A percentile compares a stretch with the other conserved stretches of the same genome.
Conservation (phyloP, 2,888 invertebrate genomes). For the Caenorhabditis sp. region DNA sequence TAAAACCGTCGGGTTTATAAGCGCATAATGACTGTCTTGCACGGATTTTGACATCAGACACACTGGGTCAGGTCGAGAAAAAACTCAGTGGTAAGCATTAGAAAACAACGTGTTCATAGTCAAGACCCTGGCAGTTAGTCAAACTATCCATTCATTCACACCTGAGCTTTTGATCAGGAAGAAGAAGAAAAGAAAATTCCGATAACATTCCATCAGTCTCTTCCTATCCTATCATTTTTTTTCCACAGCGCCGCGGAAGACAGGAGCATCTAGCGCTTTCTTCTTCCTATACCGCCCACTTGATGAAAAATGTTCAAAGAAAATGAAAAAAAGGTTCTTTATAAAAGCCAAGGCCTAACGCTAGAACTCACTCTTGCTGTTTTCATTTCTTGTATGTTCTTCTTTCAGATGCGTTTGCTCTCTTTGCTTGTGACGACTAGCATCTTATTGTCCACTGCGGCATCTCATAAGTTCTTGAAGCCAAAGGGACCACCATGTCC, state of each 20-base stretch:
- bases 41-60: constrained; percentile 24
- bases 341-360: constrained; percentile 36
- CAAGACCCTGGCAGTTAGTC: neutral
- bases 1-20: constrained; percentile 45
- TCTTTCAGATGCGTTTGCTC: constrained; percentile 53
- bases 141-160: too few species aligned
- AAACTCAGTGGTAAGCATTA: neutral
- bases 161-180: constrained; percentile 1
- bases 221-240: neutral
- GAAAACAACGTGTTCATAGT: neutral
- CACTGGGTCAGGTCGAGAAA: constrained; percentile 24
- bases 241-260: neutral
- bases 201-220: neutral
- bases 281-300: constrained; percentile 34
- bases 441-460: constrained; percentile 5
- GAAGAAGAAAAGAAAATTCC: neutral
- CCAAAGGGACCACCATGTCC: constrained; percentile 42
- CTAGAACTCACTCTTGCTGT: neutral
- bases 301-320: neutral
- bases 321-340: constrained; percentile 19
- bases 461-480: neutral
- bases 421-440: constrained; percentile 34
- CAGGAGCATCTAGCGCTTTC: constrained; percentile 7
- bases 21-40: constrained; percentile 47
- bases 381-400: constrained; percentile 8